Evolutionary conservation across 2,113 vertebrate species (phyloP).

Genomic region (Otis tarda): DNA sequence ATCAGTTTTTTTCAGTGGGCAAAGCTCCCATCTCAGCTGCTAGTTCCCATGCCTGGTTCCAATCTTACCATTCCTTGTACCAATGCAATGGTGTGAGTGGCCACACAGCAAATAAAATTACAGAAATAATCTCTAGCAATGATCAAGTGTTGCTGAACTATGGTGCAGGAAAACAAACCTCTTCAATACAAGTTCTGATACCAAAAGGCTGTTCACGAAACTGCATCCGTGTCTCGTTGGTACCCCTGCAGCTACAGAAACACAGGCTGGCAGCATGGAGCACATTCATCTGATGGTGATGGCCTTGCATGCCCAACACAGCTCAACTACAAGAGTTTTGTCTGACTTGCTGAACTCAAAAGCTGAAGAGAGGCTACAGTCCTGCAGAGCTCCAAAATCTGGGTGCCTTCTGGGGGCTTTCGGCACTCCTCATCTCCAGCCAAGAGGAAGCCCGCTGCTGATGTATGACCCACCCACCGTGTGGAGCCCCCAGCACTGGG

Average conservation of each 20-base stretch:
- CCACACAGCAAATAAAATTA: not conserved
- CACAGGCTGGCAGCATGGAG: not conserved
- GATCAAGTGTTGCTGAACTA: not conserved
- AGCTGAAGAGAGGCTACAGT: not conserved
- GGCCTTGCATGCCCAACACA: not conserved
- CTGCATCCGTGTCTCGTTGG: not conserved
- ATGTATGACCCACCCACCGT: accelerated
- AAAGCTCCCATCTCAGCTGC: not conserved
- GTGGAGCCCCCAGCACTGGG: not conserved
- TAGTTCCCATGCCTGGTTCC: not conserved
- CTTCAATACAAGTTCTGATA: not conserved
- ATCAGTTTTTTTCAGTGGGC: not conserved
- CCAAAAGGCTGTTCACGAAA: not conserved
- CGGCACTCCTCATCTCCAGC: accelerated
- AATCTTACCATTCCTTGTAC: not conserved
- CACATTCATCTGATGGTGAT: accelerated
- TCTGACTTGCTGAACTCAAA: not conserved
- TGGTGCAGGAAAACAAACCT: not conserved
- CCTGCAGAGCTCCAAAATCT: not conserved
- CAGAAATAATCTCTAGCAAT: not conserved
- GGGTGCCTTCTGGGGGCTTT: not conserved
- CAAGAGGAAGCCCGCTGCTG: not conserved
- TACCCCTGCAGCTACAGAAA: not conserved
- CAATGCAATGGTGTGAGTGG: not conserved
- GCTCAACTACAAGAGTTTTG: not conserved